Evolutionary conservation across 2,888 invertebrate genomes (phyloP).

Genomic region (Drosophila borealis): DNA sequence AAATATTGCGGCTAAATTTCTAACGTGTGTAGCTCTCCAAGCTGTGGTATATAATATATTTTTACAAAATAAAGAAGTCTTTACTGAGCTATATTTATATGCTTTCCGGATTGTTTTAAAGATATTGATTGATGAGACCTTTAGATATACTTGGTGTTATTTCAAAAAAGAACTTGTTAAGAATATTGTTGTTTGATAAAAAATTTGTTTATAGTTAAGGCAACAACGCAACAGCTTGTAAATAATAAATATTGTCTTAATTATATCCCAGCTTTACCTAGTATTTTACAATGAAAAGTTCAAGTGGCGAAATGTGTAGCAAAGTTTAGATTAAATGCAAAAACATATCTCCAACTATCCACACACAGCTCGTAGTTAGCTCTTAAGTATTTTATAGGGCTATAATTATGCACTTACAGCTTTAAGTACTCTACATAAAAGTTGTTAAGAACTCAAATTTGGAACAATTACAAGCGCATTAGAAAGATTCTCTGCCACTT

Average conservation of each 20-base stretch:
- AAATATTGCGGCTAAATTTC: background rate
- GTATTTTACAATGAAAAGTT: background rate
- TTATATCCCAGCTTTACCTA: too few species aligned
- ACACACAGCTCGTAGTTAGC: background rate
- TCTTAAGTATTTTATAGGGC: constrained; percentile 1
- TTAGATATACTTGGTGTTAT: too few species aligned
- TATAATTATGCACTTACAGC: constrained; percentile 9
- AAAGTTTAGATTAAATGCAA: background rate
- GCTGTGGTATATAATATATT: background rate
- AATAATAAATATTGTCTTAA: too few species aligned
- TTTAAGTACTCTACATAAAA: constrained; percentile 30
- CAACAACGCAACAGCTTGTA: too few species aligned
- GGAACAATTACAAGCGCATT: constrained; percentile 45
- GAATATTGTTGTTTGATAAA: too few species aligned
- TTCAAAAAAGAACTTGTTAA: too few species aligned
- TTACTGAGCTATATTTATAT: background rate
- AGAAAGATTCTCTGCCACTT: constrained; percentile 19
- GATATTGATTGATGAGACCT: too few species aligned
- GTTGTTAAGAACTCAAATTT: constrained; percentile 45
- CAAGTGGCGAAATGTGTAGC: background rate
- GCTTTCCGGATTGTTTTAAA: too few species aligned
- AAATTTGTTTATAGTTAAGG: too few species aligned
- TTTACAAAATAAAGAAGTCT: background rate
- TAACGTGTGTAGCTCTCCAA: background rate
- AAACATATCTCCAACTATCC: background rate